A percentile compares a stretch with the other conserved stretches of the same genome.
phyloP scores from a whole-genome alignment of 1,140 invertebrate species.

The Heliconius melpomene region DNA sequence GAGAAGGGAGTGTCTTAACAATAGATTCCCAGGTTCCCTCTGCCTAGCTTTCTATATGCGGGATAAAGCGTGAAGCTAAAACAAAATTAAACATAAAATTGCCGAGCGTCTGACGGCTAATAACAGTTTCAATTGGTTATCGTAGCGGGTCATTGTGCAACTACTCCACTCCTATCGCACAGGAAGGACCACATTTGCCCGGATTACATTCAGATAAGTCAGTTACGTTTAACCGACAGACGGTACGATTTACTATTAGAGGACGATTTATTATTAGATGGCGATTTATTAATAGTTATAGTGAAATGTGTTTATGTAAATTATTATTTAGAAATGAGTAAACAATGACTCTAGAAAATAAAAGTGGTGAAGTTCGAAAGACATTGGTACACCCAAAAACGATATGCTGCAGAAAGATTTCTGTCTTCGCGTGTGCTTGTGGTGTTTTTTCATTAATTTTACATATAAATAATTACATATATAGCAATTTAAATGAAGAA shows the following conservation, averaged over 20 bases:
- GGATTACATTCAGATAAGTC: conserved; percentile 70
- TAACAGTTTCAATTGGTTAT: conserved; percentile 73
- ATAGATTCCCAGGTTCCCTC: not conserved
- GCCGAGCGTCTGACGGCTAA: conserved; percentile 67
- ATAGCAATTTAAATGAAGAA: conserved; percentile 36
- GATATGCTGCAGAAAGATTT: conserved; percentile 57
- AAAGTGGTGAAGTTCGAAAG: conserved; percentile 47
- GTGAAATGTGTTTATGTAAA: conserved; percentile 17
- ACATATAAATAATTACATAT: conserved; percentile 57
- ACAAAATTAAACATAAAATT: conserved; percentile 35
- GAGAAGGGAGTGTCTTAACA: not conserved
- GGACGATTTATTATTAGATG: not conserved
- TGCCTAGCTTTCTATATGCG: not conserved
- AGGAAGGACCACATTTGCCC: conserved; percentile 67
- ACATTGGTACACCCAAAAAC: conserved; percentile 22
- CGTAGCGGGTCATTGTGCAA: conserved; percentile 61
- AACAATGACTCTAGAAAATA: conserved; percentile 47
- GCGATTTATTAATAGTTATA: not conserved
- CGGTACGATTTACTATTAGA: conserved; percentile 19
- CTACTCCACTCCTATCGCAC: conserved; percentile 50
- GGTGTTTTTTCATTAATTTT: conserved; percentile 64
- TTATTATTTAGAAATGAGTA: conserved; percentile 37
- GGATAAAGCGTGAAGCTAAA: not conserved
- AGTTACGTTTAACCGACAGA: conserved; percentile 34
- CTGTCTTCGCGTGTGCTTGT: conserved; percentile 64